Conservation (phyloP, 2,797 vertebrate species). For the Sphaeramia orbicularis region DNA sequence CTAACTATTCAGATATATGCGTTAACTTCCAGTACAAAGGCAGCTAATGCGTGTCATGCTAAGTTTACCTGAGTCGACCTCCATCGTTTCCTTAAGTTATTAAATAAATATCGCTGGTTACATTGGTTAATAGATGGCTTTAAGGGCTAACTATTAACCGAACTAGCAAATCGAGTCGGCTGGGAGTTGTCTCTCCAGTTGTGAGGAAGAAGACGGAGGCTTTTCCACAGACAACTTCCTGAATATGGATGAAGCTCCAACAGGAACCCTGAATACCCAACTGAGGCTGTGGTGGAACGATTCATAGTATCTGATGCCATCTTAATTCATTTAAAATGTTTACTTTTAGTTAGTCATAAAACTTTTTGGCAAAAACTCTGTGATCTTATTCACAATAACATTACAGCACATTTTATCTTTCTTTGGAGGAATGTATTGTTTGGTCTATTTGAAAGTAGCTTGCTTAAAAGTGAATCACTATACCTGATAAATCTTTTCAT, state of each 20-base stretch:
- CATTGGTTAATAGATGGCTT: fast-evolving
- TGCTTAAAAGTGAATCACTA: no score
- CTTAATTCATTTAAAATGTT: no score
- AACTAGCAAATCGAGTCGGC: neutral
- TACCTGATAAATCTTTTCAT: no score
- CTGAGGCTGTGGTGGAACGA: no score
- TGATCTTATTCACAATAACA: no score
- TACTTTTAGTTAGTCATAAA: no score
- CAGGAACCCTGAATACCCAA: no score
- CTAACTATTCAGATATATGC: neutral
- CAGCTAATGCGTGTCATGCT: neutral
- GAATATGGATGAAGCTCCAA: conserved; percentile 18
- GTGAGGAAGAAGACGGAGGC: conserved; percentile 23
- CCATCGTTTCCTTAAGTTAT: conserved; percentile 51
- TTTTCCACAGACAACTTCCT: conserved; percentile 64
- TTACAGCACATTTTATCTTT: no score
- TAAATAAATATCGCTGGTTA: fast-evolving
- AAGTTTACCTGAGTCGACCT: conserved; percentile 73
- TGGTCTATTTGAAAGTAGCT: no score
- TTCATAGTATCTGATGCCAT: no score
- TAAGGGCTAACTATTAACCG: neutral
- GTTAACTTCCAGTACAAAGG: neutral
- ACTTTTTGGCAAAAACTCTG: no score
- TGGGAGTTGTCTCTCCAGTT: conserved; percentile 18
- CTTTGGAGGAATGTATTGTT: no score